These are phyloP conservation scores for Drosophila pectinifera DNA, from an alignment of 1,140 invertebrate genomes.

Conservation along the genomic window DNA sequence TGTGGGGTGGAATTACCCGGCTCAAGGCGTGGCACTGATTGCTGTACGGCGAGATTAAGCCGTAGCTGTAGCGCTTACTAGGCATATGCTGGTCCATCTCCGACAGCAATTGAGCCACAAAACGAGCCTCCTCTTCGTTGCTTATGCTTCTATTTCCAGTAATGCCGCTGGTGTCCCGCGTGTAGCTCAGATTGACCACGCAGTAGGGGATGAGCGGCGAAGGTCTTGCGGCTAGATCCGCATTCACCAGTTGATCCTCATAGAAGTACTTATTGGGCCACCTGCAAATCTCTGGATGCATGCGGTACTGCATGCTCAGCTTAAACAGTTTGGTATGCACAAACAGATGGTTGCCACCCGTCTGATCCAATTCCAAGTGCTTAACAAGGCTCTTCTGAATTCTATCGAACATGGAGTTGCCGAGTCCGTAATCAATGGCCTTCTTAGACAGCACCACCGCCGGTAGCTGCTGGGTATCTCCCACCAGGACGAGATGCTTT, in stretches of 20 bases:
- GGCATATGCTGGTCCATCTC: slow-evolving; percentile 86
- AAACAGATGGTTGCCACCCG: slow-evolving; percentile 8
- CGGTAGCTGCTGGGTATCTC: slow-evolving; percentile 94
- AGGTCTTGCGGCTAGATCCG: slow-evolving; percentile 16
- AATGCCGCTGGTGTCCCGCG: slow-evolving; percentile 67
- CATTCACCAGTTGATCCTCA: slow-evolving; percentile 85
- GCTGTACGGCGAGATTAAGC: slow-evolving; percentile 80
- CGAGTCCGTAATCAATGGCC: slow-evolving; percentile 62
- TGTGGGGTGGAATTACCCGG: slow-evolving; percentile 39
- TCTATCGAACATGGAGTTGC: slow-evolving; percentile 85
- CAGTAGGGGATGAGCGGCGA: slow-evolving; percentile 86
- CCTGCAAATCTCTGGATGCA: slow-evolving; percentile 91
- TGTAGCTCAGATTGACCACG: slow-evolving; percentile 86
- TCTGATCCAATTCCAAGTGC: slow-evolving; percentile 31
- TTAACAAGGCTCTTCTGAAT: slow-evolving; percentile 85
- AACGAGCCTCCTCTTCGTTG: slow-evolving; percentile 86
- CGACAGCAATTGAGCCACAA: slow-evolving; percentile 87
- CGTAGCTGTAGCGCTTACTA: slow-evolving; percentile 57
- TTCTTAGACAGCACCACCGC: slow-evolving; percentile 90
- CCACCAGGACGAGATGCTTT: slow-evolving; percentile 92
- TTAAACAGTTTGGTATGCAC: slow-evolving; percentile 85
- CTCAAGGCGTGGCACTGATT: slow-evolving; percentile 57
- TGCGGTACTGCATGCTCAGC: slow-evolving; percentile 92
- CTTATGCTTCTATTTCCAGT: slow-evolving; percentile 60
- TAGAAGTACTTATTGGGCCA: slow-evolving; percentile 94